Evolutionary conservation across 2,797 vertebrate genomes (phyloP).

Genomic region (Anisognathus igniventris): DNA sequence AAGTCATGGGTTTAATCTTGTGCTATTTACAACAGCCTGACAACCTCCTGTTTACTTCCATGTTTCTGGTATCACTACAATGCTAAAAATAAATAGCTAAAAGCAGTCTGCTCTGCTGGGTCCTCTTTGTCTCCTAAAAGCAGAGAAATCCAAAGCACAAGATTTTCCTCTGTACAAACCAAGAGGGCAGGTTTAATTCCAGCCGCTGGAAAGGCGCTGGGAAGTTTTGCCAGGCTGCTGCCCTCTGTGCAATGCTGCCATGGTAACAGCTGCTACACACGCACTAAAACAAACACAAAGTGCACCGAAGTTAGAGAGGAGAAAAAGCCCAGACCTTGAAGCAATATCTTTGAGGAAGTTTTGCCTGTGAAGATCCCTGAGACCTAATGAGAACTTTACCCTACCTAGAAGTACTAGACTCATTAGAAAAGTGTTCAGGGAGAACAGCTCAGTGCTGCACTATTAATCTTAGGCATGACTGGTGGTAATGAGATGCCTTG

Average conservation of each 20-base stretch:
- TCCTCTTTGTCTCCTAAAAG: slow-evolving; percentile 64
- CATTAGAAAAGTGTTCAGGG: not conserved
- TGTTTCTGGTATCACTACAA: slow-evolving; percentile 71
- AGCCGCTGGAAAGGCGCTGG: not conserved
- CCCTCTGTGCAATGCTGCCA: slow-evolving; percentile 10
- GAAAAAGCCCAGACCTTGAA: slow-evolving; percentile 24
- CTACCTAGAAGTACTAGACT: slow-evolving; percentile 19
- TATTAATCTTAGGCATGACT: slow-evolving; percentile 2
- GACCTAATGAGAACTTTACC: slow-evolving; percentile 32
- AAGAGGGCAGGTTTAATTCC: slow-evolving; percentile 45
- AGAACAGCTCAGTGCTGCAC: slow-evolving; percentile 9
- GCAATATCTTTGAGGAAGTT: slow-evolving; percentile 28
- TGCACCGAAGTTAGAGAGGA: not conserved
- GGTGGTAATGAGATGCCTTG: slow-evolving; percentile 14
- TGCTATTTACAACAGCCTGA: slow-evolving; percentile 72
- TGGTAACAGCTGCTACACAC: slow-evolving; percentile 27
- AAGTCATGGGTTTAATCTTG: slow-evolving; percentile 66
- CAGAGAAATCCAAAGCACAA: slow-evolving; percentile 33
- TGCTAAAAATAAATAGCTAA: slow-evolving; percentile 79
- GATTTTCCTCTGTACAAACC: not conserved
- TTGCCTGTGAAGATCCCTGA: slow-evolving; percentile 25
- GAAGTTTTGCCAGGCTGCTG: slow-evolving; percentile 37
- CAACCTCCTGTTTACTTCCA: slow-evolving; percentile 75
- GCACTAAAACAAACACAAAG: slow-evolving; percentile 17
- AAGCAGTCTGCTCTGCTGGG: slow-evolving; percentile 61